Percentiles rank a stretch among this genome's conserved stretches.
Conservation (phyloP, 2,888 invertebrate species). For the Chorisops tibialis region DNA sequence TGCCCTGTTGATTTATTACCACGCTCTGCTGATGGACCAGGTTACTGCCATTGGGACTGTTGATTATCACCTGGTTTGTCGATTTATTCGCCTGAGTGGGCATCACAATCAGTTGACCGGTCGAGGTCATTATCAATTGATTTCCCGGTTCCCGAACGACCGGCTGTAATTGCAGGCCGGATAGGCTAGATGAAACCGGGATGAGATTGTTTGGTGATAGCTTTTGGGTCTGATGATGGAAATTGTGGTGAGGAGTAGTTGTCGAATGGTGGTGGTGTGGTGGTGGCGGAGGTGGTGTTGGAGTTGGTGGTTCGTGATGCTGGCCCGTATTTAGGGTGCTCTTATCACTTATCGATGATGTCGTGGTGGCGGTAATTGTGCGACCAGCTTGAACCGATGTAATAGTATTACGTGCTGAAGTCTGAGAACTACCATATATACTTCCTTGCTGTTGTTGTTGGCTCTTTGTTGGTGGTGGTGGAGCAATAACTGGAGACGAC, state of each 20-base stretch:
- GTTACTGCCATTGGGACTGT: slow-evolving; percentile 22
- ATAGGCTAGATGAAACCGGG: slow-evolving; percentile 34
- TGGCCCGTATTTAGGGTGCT: background rate
- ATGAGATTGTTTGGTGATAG: slow-evolving; percentile 38
- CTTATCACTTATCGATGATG: slow-evolving; percentile 52
- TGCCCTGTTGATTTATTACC: slow-evolving; percentile 17
- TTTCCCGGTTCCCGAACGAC: slow-evolving; percentile 41
- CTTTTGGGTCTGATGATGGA: slow-evolving; percentile 36
- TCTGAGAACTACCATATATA: slow-evolving; percentile 52
- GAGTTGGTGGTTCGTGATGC: background rate
- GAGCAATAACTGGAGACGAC: slow-evolving; percentile 39
- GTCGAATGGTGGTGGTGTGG: slow-evolving; percentile 2
- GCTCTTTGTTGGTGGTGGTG: background rate
- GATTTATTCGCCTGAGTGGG: slow-evolving; percentile 38
- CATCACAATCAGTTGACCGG: slow-evolving; percentile 51
- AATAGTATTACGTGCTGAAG: slow-evolving; percentile 75
- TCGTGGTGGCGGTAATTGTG: slow-evolving; percentile 72
- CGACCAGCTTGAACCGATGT: slow-evolving; percentile 70
- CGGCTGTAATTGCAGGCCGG: slow-evolving; percentile 43
- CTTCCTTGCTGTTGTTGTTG: slow-evolving; percentile 25
- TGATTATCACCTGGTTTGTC: slow-evolving; percentile 38
- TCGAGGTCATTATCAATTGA: slow-evolving; percentile 52
- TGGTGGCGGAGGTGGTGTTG: slow-evolving; percentile 28
- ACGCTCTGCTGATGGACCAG: slow-evolving; percentile 13
- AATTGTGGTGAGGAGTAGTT: slow-evolving; percentile 20